Percentiles rank a stretch among this genome's conserved stretches.
Evolutionary conservation across 2,888 invertebrate genomes (phyloP).

Genomic region (Trichopria drosophilae): DNA sequence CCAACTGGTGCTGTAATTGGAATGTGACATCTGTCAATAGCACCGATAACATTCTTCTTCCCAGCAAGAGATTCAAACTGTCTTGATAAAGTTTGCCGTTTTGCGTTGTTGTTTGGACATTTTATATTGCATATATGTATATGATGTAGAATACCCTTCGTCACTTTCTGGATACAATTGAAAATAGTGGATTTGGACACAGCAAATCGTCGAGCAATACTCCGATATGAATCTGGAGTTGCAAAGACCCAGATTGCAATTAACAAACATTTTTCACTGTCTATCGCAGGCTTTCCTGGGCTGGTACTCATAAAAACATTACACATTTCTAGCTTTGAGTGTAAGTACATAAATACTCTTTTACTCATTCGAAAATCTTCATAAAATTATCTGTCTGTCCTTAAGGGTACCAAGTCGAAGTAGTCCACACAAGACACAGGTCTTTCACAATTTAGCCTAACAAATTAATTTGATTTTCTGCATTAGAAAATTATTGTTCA

Average conservation of each 20-base stretch:
- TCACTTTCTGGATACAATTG: not conserved
- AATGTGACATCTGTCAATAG: constrained; percentile 3
- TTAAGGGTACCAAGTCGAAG: too few species aligned
- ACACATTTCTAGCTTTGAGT: too few species aligned
- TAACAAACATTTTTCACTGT: not conserved
- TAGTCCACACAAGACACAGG: too few species aligned
- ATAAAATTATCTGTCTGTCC: too few species aligned
- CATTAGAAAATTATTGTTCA: too few species aligned
- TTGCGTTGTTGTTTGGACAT: not conserved
- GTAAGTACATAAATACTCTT: too few species aligned
- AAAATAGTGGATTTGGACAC: not conserved
- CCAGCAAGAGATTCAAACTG: constrained; percentile 1
- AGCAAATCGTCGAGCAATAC: not conserved
- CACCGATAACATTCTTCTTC: not conserved
- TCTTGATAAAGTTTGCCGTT: not conserved
- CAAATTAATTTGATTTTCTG: too few species aligned
- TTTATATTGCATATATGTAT: not conserved
- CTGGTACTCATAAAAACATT: too few species aligned
- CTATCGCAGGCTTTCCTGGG: too few species aligned
- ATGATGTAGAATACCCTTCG: not conserved
- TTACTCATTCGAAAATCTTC: too few species aligned
- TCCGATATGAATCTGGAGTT: constrained; percentile 3
- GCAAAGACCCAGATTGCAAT: constrained; percentile 1
- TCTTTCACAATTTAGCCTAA: too few species aligned
- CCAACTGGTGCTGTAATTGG: too few species aligned